Evolutionary conservation across 2,113 vertebrate genomes (phyloP).

Genomic region (Neolamprologus ventralis): DNA sequence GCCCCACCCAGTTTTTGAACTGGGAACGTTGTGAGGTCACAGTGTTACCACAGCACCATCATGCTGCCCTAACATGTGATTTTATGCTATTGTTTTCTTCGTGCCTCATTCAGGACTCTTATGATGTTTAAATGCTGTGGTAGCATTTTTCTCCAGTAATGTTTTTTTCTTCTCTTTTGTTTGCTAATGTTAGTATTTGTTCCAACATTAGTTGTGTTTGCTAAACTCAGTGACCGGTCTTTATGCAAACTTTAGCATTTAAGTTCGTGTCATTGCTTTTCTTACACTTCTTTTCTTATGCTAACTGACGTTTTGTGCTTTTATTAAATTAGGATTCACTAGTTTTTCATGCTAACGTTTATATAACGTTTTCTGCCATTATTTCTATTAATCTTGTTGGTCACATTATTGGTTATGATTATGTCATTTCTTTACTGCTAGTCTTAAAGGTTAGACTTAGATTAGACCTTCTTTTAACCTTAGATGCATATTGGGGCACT

Average conservation of each 20-base stretch:
- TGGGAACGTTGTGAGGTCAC: background rate
- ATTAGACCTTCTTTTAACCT: background rate
- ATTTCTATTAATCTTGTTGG: background rate
- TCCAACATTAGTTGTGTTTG: background rate
- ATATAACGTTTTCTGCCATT: fast-evolving
- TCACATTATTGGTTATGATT: background rate
- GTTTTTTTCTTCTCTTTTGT: background rate
- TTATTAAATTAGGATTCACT: background rate
- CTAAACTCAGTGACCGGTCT: background rate
- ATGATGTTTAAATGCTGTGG: background rate
- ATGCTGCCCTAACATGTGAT: background rate
- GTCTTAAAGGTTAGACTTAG: background rate
- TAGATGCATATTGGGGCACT: background rate
- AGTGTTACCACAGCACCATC: background rate
- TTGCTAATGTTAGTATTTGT: background rate
- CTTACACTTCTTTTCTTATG: background rate
- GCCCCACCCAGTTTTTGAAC: background rate
- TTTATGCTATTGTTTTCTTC: background rate
- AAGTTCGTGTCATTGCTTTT: background rate
- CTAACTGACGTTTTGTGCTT: background rate
- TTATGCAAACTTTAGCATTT: background rate
- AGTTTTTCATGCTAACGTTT: background rate
- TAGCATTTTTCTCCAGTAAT: background rate
- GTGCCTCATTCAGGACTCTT: background rate
- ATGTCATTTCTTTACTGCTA: background rate